These are phyloP conservation scores for Pitta sordida DNA, from an alignment of 2,113 vertebrate genomes.

Conservation along the genomic window DNA sequence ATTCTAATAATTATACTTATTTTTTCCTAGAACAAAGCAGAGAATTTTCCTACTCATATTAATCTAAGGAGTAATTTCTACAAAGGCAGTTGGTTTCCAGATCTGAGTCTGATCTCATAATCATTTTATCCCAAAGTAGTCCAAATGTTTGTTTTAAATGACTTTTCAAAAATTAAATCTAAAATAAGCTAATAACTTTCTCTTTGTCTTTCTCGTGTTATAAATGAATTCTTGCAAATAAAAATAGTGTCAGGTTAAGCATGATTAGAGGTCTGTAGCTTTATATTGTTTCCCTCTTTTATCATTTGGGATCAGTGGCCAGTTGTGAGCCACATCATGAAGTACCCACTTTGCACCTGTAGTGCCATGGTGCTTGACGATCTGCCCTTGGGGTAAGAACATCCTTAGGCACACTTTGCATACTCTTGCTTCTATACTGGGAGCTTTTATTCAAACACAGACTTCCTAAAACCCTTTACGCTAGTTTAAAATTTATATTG, in stretches of 20 bases:
- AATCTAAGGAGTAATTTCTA: neutral
- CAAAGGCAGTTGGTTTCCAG: neutral
- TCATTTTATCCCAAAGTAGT: neutral
- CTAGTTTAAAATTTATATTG: neutral
- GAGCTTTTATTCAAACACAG: neutral
- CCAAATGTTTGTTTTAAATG: neutral
- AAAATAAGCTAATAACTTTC: neutral
- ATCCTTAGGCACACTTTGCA: fast-evolving
- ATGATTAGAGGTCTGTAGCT: neutral
- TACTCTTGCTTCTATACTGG: neutral
- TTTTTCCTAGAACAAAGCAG: neutral
- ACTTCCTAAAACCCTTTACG: neutral
- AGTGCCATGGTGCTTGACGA: neutral
- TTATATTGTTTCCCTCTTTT: neutral
- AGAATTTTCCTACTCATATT: neutral
- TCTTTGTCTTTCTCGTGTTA: neutral
- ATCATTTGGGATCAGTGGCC: neutral
- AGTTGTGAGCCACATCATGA: neutral
- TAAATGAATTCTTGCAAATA: neutral
- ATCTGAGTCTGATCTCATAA: neutral
- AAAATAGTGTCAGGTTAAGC: neutral
- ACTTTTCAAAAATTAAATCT: neutral
- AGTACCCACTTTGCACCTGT: neutral
- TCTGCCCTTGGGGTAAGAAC: neutral
- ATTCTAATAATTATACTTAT: neutral